phyloP scores from a whole-genome alignment of 2,113 vertebrate species.

The Callaeas wilsoni region DNA sequence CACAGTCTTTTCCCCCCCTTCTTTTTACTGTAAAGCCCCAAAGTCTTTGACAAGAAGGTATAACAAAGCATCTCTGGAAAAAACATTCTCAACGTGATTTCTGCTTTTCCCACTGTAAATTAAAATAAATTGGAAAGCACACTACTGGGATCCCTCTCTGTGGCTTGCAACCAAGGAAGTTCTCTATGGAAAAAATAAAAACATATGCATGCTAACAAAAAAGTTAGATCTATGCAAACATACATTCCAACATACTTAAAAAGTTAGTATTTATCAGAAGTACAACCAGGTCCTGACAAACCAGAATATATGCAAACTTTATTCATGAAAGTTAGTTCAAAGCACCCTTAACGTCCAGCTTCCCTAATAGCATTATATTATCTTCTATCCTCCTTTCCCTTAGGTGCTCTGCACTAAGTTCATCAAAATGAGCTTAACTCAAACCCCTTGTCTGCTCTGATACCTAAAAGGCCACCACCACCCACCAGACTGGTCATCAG shows the following conservation, averaged over 20 bases:
- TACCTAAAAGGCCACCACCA: background rate
- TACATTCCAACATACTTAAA: conserved; percentile 5
- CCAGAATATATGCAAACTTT: background rate
- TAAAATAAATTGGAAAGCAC: background rate
- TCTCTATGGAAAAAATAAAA: background rate
- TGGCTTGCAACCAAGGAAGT: background rate
- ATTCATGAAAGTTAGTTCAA: conserved; percentile 28
- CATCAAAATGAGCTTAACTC: background rate
- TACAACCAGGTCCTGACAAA: background rate
- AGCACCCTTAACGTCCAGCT: conserved; percentile 27
- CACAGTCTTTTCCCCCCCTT: background rate
- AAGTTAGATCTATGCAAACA: background rate
- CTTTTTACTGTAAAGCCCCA: background rate
- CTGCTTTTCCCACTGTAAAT: background rate
- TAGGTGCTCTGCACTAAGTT: background rate
- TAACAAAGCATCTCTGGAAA: background rate
- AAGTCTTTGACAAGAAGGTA: background rate
- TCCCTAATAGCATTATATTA: background rate
- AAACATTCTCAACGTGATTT: background rate
- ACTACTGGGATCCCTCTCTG: background rate
- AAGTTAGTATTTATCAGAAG: conserved; percentile 1
- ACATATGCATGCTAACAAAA: background rate
- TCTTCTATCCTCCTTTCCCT: background rate
- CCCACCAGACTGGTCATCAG: background rate
- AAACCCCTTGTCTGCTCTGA: background rate